These are phyloP conservation scores for Melieria picta DNA, from an alignment of 2,888 invertebrate species.

Conservation along the genomic window DNA sequence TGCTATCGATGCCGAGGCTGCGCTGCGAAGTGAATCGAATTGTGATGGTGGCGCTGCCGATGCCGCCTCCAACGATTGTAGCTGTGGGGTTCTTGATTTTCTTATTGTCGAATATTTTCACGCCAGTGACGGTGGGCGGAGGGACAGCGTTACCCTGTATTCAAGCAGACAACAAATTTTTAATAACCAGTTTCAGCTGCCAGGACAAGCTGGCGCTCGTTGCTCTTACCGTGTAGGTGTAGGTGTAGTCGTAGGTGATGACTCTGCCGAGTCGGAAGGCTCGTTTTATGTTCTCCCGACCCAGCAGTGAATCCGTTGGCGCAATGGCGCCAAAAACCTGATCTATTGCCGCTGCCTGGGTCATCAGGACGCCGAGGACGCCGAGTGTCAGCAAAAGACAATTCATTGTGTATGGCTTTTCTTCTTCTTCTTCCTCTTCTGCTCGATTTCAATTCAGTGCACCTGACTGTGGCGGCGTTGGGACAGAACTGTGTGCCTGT, in stretches of 20 bases:
- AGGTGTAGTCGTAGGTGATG: constrained; percentile 48
- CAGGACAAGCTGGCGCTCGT: too few relatives aligned
- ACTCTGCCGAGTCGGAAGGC: constrained; percentile 23
- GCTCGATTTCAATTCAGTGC: too few relatives aligned
- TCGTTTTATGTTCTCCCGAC: constrained; percentile 5
- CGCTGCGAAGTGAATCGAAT: constrained; percentile 34
- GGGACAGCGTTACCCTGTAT: constrained; percentile 15
- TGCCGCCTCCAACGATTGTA: constrained; percentile 22
- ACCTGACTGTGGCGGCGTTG: too few relatives aligned
- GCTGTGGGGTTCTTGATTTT: constrained; percentile 32
- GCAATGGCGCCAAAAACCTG: constrained; percentile 9
- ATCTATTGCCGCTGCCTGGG: background rate
- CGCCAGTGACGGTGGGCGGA: constrained; percentile 6
- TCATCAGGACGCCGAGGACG: background rate
- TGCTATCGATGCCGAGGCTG: constrained; percentile 30
- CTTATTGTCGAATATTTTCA: constrained; percentile 47
- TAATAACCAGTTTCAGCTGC: too few relatives aligned
- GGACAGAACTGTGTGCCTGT: too few relatives aligned
- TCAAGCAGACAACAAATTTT: too few relatives aligned
- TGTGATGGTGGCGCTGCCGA: constrained; percentile 19
- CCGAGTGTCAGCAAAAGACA: constrained; percentile 54
- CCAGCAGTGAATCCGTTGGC: constrained; percentile 10
- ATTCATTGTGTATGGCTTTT: too few relatives aligned
- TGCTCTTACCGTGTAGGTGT: constrained; percentile 34
- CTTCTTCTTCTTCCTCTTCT: too few relatives aligned